Percentiles rank a stretch among this genome's conserved stretches.
phyloP scores from a whole-genome alignment of 2,113 vertebrate genomes.

The Edolisoma coerulescens region DNA sequence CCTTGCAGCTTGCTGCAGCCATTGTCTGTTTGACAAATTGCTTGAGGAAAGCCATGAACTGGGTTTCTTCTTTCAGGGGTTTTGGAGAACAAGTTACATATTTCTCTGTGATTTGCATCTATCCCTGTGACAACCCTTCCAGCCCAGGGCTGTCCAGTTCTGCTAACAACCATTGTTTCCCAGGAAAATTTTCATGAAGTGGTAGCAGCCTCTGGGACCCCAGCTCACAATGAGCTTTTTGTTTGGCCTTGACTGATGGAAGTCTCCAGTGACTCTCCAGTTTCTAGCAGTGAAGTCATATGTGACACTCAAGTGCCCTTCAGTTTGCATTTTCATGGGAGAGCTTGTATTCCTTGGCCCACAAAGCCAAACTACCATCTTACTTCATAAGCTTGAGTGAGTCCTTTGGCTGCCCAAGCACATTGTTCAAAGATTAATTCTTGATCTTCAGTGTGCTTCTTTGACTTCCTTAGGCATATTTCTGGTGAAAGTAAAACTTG shows the following conservation, averaged over 20 bases:
- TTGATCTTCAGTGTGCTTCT: not conserved
- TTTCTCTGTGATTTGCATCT: not conserved
- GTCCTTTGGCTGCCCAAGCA: not conserved
- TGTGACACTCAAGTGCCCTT: not conserved
- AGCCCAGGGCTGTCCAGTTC: not conserved
- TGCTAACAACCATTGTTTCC: not conserved
- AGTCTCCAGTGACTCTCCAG: not conserved
- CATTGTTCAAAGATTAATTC: not conserved
- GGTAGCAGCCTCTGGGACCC: not conserved
- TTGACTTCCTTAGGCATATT: not conserved
- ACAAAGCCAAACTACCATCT: not conserved
- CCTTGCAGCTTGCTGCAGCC: not conserved
- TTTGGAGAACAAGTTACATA: not conserved
- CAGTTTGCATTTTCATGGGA: not conserved
- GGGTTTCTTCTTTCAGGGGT: not conserved
- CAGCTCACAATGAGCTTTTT: not conserved
- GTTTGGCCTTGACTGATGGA: not conserved
- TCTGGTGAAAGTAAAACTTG: not conserved
- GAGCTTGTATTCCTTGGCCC: not conserved
- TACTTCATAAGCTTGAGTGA: not conserved
- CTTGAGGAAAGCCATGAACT: not conserved
- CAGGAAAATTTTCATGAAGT: not conserved
- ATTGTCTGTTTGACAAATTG: not conserved
- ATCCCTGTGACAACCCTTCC: not conserved
- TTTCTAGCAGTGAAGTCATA: not conserved